Conservation (phyloP, 2,113 vertebrate species). For the Perca flavescens region DNA sequence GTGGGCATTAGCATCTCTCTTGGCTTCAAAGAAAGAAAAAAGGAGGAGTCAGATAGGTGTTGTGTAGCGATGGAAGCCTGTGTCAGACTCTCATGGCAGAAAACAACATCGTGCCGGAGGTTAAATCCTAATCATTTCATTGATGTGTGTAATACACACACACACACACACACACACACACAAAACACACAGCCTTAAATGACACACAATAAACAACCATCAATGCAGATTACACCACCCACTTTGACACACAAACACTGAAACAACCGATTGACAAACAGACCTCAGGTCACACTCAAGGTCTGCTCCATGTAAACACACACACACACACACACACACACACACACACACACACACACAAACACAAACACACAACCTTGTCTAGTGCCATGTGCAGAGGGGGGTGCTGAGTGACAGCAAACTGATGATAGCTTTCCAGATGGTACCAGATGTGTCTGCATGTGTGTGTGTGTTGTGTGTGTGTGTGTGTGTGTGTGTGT, state of each 20-base stretch:
- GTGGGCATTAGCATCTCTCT: constrained; percentile 25
- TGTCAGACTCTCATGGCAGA: constrained; percentile 16
- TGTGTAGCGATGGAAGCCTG: constrained; percentile 1
- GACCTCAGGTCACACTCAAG: constrained; percentile 55
- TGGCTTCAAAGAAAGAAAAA: constrained; percentile 8
- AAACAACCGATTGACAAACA: constrained; percentile 50
- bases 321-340: constrained; percentile 37
- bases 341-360: constrained; percentile 35
- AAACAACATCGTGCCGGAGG: constrained; percentile 11
- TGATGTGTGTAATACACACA: neutral
- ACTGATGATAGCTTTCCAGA: constrained; percentile 68
- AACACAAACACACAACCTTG: constrained; percentile 23
- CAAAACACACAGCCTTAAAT: constrained; percentile 24
- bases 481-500: constrained; percentile 31
- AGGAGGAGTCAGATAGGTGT: constrained; percentile 12
- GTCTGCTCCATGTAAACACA: constrained; percentile 30
- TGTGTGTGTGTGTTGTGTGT: constrained; percentile 5
- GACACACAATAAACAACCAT: constrained; percentile 41
- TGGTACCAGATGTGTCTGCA: constrained; percentile 66
- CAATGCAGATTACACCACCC: constrained; percentile 30
- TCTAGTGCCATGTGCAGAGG: constrained; percentile 29
- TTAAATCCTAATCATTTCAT: constrained; percentile 28
- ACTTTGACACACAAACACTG: constrained; percentile 42
- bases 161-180: constrained; percentile 19
- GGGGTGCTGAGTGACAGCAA: constrained; percentile 58